Conservation (phyloP, 2,113 vertebrate genomes). For the Corythornis cristatus region DNA sequence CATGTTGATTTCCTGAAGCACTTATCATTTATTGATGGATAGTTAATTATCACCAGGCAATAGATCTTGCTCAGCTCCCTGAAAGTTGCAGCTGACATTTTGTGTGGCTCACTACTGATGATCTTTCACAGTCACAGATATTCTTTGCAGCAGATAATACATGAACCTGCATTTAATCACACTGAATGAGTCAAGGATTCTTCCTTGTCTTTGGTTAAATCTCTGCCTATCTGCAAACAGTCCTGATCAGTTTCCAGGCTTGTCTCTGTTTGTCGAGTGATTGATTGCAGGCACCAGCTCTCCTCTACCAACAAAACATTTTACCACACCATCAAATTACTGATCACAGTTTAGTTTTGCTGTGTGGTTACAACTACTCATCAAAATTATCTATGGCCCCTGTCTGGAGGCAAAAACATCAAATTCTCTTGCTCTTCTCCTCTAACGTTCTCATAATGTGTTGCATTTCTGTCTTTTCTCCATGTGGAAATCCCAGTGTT, state of each 20-base stretch:
- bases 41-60: slow-evolving; percentile 55
- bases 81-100: slow-evolving; percentile 41
- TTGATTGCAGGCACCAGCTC: slow-evolving; percentile 26
- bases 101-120: background rate
- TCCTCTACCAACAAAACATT: background rate
- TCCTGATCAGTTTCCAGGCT: background rate
- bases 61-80: slow-evolving; percentile 54
- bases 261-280: background rate
- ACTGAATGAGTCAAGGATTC: background rate
- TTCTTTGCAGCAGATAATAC: slow-evolving; percentile 23
- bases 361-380: background rate
- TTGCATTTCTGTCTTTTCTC: background rate
- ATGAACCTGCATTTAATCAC: slow-evolving; percentile 43
- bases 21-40: slow-evolving; percentile 57
- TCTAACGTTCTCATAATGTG: background rate
- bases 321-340: slow-evolving; percentile 6
- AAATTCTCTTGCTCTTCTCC: background rate
- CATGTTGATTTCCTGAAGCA: slow-evolving; percentile 30
- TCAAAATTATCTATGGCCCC: slow-evolving; percentile 27
- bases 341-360: slow-evolving; percentile 4
- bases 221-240: slow-evolving; percentile 14
- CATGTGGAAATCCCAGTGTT: background rate
- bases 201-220: slow-evolving; percentile 22
- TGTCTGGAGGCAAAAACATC: background rate
- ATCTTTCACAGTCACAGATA: slow-evolving; percentile 31